Evolutionary conservation across 2,113 vertebrate species (phyloP), one percentile per base, ranked within the genome.

Genomic region (Melanostigma gelatinosum): DNA sequence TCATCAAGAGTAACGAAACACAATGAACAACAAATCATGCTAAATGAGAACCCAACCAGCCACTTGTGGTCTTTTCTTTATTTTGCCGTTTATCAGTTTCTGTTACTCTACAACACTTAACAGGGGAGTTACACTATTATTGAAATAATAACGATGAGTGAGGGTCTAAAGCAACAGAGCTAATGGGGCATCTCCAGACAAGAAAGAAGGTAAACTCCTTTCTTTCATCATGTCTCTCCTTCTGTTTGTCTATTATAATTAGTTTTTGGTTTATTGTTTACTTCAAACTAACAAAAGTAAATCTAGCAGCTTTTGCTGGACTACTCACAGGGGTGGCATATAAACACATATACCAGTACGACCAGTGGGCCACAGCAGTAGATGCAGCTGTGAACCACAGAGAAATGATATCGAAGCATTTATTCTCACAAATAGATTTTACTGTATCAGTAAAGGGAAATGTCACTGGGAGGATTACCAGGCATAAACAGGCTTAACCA

Each of bases 131-230:
- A 20, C 34, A 77, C 36, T 16, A 24, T 50, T 74, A 79, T 80
- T 70, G 70, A 83, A 83, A 40, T 75, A 58, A 34, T 75, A 73
- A 77, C 6, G 15, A 73, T 64, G 20, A 62, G 38, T 3, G 22
- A 24, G 24, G n/a, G n/a, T 34, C 22, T 22, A 68, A 61, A 57
- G 36, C 60, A 72, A 34, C 36, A 29, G 13, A 64, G 60, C 32
- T 86, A 72, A 72, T 83, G 55, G 40, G 5, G 61, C 62, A 22
- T 79, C 38, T 48, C 6, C 18, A 10, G 16, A 27, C 24, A 61
- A 22, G 34, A 71, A 65, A 15, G 1, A 62, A 36, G 29, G 15
- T 46, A 22, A n/a, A 62, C 27, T 63, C 44, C 6, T 42, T 57
- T 7, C 7, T 38, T 57, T 42, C 64, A 69, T 54, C 20, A 36